Evolutionary conservation across 2,113 vertebrate species (phyloP), one percentile per base, ranked within the genome.

Genomic region (Climacteris rufus): DNA sequence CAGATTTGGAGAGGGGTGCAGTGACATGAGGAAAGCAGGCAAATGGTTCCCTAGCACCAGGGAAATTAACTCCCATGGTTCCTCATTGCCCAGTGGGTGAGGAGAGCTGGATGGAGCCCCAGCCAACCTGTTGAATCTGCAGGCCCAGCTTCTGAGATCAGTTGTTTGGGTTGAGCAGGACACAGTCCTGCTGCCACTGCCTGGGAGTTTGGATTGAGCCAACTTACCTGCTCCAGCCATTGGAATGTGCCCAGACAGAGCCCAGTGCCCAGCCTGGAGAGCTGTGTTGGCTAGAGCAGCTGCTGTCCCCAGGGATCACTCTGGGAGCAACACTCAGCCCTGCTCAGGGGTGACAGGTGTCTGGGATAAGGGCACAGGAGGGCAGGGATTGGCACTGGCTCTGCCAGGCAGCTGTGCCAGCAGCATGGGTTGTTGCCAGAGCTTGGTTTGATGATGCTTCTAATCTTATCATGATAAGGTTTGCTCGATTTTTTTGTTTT

Each of bases 21-120:
- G 35, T 31, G 64, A 40, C 1, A 1, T 12, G 15, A 28, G 40
- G 13, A 57, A 52, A 74, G 40, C 0, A 0, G 27, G 40, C 0
- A 0, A 37, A 37, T 24, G 20, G 23, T 52, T 74, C 13, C 53
- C 15, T 4, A 39, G 44, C 33, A 68, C 10, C 22, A n/a, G 31
- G n/a, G 3, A 65, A 57, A 79, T 35, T 3, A 10, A 39, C 19
- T 68, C 5, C 61, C 1, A 1, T 24, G 18, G n/a, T 83, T 93
- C n/a, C 24, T 33, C 21, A 7, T n/a, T 39, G 70, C 77, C 72
- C 8, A 3, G 44, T 1, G 1, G 35, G 54, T 1, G 1, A 64
- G 35, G 25, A 40, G 45, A 69, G 45, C 53, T 52, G 59, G 49
- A 24, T 25, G 45, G 37, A 75, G 31, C 47, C 61, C 13, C 1